Conservation (phyloP, 2,113 vertebrate genomes). For the Saiga tatarica region DNA sequence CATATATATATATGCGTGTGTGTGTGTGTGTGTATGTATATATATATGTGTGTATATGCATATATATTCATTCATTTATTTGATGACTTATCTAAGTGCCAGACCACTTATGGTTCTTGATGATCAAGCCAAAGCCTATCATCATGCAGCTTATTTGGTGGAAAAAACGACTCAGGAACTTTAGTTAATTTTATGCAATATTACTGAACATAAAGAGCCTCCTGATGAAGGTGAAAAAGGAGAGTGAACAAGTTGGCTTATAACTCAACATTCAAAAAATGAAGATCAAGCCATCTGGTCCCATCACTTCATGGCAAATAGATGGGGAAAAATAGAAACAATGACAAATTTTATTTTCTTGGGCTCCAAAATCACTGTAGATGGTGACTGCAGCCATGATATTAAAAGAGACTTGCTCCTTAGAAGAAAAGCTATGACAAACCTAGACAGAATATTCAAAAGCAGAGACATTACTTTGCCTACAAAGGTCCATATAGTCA, state of each 20-base stretch:
- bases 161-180: background rate
- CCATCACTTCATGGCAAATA: background rate
- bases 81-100: background rate
- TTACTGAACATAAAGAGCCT: background rate
- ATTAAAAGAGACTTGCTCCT: background rate
- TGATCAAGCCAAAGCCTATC: background rate
- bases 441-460: background rate
- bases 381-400: background rate
- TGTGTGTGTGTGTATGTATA: accelerated
- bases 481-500: background rate
- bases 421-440: background rate
- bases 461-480: background rate
- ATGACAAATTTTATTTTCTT: background rate
- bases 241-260: background rate
- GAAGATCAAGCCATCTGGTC: background rate
- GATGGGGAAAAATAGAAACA: background rate
- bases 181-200: background rate
- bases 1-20: accelerated
- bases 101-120: background rate
- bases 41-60: accelerated
- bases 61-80: background rate
- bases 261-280: background rate
- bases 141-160: background rate
- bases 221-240: background rate
- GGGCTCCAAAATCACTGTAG: background rate